Conservation (phyloP, 2,888 invertebrate genomes). For the Polia nebulosa region DNA sequence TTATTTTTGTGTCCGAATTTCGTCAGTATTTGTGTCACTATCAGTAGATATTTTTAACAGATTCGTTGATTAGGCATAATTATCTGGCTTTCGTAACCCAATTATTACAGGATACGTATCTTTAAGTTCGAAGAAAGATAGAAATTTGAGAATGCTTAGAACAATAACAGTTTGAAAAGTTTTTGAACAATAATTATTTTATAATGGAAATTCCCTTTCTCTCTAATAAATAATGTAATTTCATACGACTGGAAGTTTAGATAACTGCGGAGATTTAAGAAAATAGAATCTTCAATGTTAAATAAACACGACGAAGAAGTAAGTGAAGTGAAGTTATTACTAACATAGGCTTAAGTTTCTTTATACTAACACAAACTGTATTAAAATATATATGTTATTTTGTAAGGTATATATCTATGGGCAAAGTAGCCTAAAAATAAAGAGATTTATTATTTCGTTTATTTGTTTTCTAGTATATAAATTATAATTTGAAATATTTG, state of each 20-base stretch:
- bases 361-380: too few species aligned
- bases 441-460: too few species aligned
- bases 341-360: too few species aligned
- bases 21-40: neutral
- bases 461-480: too few species aligned
- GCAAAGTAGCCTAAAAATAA: too few species aligned
- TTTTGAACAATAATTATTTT: neutral
- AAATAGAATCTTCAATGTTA: neutral
- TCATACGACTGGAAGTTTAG: neutral
- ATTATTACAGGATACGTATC: neutral
- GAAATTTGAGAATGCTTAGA: neutral
- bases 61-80: neutral
- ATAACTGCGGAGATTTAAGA: neutral
- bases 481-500: too few species aligned
- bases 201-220: neutral
- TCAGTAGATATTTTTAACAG: neutral
- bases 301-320: too few species aligned
- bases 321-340: too few species aligned
- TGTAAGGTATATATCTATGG: too few species aligned
- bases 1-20: neutral
- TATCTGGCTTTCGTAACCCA: neutral
- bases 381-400: too few species aligned
- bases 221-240: neutral
- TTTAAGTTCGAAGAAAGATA: neutral
- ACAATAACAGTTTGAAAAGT: constrained; percentile 4